Conservation (phyloP, 2,888 invertebrate species). For the Timandra comae region DNA sequence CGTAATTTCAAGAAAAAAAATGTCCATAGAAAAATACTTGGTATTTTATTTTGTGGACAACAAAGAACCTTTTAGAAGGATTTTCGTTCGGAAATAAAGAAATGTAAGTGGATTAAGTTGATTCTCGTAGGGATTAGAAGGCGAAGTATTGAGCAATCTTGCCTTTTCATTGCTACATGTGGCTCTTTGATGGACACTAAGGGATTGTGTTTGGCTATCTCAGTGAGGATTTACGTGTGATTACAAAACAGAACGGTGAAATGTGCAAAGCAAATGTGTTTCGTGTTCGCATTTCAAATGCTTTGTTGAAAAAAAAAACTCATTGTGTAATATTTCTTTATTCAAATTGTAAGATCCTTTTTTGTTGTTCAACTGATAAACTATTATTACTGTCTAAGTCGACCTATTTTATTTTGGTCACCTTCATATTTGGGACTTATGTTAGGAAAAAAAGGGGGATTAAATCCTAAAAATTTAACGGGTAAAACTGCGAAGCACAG, state of each 20-base stretch:
- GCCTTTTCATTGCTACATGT: slow-evolving; percentile 43
- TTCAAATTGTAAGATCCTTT: too few relatives aligned
- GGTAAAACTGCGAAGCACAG: too few relatives aligned
- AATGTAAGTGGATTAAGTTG: slow-evolving; percentile 46
- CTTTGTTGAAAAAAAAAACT: too few relatives aligned
- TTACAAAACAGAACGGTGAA: slow-evolving; percentile 23
- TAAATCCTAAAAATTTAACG: too few relatives aligned
- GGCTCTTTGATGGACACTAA: slow-evolving; percentile 46
- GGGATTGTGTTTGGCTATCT: slow-evolving; percentile 43
- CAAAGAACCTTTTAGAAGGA: slow-evolving; percentile 48
- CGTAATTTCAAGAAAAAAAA: slow-evolving; percentile 36
- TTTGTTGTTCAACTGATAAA: too few relatives aligned
- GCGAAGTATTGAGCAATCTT: slow-evolving; percentile 41
- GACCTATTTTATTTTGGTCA: too few relatives aligned
- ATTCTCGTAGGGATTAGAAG: slow-evolving; percentile 45
- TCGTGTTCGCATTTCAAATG: slow-evolving; percentile 8
- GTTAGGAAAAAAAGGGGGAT: too few relatives aligned
- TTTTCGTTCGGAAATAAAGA: slow-evolving; percentile 48
- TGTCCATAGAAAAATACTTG: slow-evolving; percentile 28
- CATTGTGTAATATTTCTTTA: too few relatives aligned
- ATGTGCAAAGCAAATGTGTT: slow-evolving; percentile 7
- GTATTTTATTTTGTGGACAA: slow-evolving; percentile 44
- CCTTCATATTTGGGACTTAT: too few relatives aligned
- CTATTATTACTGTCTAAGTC: too few relatives aligned
- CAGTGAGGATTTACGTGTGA: slow-evolving; percentile 43